These are phyloP conservation scores for Caenorhabditis brenneri DNA, from an alignment of 1,140 invertebrate genomes.

Conservation along the genomic window DNA sequence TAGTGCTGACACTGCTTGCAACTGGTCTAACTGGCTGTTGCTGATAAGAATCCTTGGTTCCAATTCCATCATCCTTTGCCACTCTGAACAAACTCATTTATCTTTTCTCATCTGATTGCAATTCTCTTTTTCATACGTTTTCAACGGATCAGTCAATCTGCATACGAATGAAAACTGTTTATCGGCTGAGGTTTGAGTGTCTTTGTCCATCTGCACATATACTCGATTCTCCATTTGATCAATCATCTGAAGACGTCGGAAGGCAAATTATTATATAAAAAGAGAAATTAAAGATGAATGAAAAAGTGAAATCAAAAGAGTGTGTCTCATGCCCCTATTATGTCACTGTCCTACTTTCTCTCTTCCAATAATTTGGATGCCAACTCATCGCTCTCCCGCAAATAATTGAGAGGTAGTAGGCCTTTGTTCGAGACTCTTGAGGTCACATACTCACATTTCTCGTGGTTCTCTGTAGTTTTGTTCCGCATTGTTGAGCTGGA, in stretches of 20 bases:
- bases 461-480: slow-evolving; percentile 62
- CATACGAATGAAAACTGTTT: slow-evolving; percentile 60
- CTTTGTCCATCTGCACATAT: slow-evolving; percentile 62
- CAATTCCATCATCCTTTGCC: neutral
- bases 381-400: neutral
- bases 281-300: neutral
- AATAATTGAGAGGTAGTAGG: slow-evolving; percentile 7
- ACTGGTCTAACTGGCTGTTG: neutral
- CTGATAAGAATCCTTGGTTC: slow-evolving; percentile 19
- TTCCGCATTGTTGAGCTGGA: slow-evolving; percentile 63
- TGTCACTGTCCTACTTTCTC: slow-evolving; percentile 41
- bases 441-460: slow-evolving; percentile 59
- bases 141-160: slow-evolving; percentile 50
- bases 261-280: slow-evolving; percentile 41
- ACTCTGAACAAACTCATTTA: neutral
- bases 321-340: neutral
- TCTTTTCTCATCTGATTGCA: no score
- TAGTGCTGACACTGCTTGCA: slow-evolving; percentile 23
- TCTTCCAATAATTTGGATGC: slow-evolving; percentile 6
- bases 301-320: neutral
- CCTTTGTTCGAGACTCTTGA: slow-evolving; percentile 30
- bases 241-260: slow-evolving; percentile 54
- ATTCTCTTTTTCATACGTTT: neutral
- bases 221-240: slow-evolving; percentile 60
- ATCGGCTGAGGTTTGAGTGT: slow-evolving; percentile 56